A percentile compares a stretch with the other conserved stretches of the same genome.
Evolutionary conservation across 2,797 vertebrate genomes (phyloP).

Genomic region (Rachycentron canadum): DNA sequence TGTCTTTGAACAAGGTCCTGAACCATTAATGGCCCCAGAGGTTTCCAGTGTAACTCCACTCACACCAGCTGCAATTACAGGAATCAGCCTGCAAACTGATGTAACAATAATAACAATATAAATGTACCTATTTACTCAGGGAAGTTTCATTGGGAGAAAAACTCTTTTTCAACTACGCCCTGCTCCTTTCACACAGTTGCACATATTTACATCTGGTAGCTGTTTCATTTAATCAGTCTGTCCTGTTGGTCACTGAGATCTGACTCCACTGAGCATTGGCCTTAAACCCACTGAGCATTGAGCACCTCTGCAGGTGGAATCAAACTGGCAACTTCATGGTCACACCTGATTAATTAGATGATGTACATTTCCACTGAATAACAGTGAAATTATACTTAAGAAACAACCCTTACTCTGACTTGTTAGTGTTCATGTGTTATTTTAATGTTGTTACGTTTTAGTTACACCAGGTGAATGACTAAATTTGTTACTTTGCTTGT

Average conservation of each 20-base stretch:
- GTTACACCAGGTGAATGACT: too few species aligned
- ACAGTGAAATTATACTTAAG: neutral
- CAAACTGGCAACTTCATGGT: neutral
- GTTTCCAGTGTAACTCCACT: neutral
- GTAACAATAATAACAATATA: neutral
- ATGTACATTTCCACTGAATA: neutral
- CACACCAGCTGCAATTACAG: neutral
- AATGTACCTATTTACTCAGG: slow-evolving; percentile 15
- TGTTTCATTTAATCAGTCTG: slow-evolving; percentile 10
- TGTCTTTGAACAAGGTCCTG: slow-evolving; percentile 13
- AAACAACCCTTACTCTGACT: too few species aligned
- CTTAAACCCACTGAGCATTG: neutral
- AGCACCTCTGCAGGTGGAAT: slow-evolving; percentile 2
- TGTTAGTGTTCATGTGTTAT: too few species aligned
- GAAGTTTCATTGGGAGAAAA: neutral
- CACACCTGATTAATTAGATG: neutral
- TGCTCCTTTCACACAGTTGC: neutral
- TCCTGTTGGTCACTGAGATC: slow-evolving; percentile 5
- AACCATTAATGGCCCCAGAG: neutral
- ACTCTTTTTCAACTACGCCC: slow-evolving; percentile 3
- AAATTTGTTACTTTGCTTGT: too few species aligned
- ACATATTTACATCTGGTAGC: slow-evolving; percentile 8
- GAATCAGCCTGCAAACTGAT: neutral
- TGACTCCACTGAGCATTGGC: neutral
- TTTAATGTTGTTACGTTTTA: too few species aligned